phyloP scores from a whole-genome alignment of 2,797 vertebrate species.

The Anabas testudineus region DNA sequence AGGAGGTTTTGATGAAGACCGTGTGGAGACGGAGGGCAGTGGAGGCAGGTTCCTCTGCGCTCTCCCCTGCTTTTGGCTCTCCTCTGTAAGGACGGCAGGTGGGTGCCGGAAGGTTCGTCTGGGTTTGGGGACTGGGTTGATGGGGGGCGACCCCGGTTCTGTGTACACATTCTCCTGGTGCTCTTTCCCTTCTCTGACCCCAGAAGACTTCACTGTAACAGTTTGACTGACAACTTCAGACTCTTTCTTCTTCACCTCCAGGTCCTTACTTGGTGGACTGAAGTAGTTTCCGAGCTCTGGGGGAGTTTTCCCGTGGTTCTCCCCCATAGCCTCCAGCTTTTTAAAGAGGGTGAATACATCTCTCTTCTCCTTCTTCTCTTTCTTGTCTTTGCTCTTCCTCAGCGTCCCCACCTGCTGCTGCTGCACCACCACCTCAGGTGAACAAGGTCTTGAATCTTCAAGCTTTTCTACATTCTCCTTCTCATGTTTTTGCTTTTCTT shows the following conservation, averaged over 20 bases:
- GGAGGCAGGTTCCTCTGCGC: conserved; percentile 91
- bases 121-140: conserved; percentile 95
- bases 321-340: conserved; percentile 93
- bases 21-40: conserved; percentile 84
- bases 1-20: conserved; percentile 87
- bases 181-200: conserved; percentile 33
- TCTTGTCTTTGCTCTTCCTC: conserved; percentile 77
- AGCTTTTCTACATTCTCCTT: conserved; percentile 60
- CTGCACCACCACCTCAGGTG: conserved; percentile 25
- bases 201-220: conserved; percentile 65
- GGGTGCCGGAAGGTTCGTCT: conserved; percentile 94
- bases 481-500: conserved; percentile 32
- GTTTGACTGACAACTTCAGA: conserved; percentile 77
- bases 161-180: conserved; percentile 86
- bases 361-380: conserved; percentile 83
- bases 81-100: conserved; percentile 58
- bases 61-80: conserved; percentile 62
- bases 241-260: conserved; percentile 69
- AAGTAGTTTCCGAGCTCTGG: conserved; percentile 93
- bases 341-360: conserved; percentile 92
- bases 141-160: conserved; percentile 85
- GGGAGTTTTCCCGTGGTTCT: conserved; percentile 85
- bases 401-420: conserved; percentile 63
- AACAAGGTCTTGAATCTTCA: conserved; percentile 49
- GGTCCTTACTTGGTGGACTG: conserved; percentile 86